Base-by-base conservation (phyloP, 2,888 invertebrate genomes). In the Dolichomitus sp. region DNA sequence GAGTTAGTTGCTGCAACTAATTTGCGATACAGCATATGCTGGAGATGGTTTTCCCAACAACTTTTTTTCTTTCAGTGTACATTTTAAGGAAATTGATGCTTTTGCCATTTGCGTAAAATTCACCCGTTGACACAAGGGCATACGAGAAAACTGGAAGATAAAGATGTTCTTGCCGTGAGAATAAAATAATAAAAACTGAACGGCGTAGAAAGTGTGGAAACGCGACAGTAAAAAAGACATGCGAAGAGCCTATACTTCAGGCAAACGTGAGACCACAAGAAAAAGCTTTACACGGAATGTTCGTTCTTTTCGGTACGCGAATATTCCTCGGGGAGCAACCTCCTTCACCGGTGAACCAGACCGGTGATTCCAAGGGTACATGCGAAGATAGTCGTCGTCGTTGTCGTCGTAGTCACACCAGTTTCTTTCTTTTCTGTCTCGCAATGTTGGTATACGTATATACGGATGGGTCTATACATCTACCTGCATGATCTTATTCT, bases 251-350 rank as follows among this genome's bases (percentile, higher is more conserved):
- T 9, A 14, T n/a, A 11, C 11, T 59, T 68, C n/a, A 19, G 57
- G 19, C 30, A 40, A 57, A 57, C 42, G 45, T 42, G 52, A 11
- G 75, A 57, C 45, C 30, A 69, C 63, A 70, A 30, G 27, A 70
- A 48, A 54, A 68, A 72, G 30, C 57, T 66, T 65, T 57, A 11
- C 54, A 45, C 33, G 27, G 14, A 19, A 50, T 68, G 37, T 33
- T 52, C 17, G 37, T 19, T 50, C 33, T n/a, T 9, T 11, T 4
- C 4, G 19, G 12, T 52, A 50, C 7, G 19, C 33, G 50, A 50
- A 30, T 69, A 70, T 57, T 70, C 82, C 82, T 70, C 14, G n/a
- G 79, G 82, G 82, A 79, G 54, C 54, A 40, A 57, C 65, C 70
- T 74, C 57, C 70, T 82, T 78, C 61, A 70, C 54, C 52, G 68